Evolutionary conservation across 2,113 vertebrate genomes (phyloP).

Genomic region (Ginglymostoma cirratum): DNA sequence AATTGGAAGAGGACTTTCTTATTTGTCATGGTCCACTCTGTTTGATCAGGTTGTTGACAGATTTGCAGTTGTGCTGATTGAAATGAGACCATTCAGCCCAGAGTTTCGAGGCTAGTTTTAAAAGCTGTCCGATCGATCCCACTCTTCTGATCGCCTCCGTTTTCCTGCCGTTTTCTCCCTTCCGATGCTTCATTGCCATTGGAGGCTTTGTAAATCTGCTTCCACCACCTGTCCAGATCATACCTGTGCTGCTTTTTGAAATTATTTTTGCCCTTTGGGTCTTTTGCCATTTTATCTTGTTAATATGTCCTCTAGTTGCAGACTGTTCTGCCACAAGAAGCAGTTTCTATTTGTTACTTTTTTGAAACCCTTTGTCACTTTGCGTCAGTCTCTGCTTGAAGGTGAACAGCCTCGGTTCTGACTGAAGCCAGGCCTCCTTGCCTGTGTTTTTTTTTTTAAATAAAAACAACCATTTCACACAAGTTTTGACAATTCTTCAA

Average conservation of each 20-base stretch:
- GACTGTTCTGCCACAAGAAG: not conserved
- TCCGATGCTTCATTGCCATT: not conserved
- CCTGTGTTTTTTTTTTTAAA: too few relatives aligned
- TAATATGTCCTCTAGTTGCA: not conserved
- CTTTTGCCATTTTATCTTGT: not conserved
- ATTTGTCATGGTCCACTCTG: too few relatives aligned
- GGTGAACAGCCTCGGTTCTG: too few relatives aligned
- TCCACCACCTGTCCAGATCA: not conserved
- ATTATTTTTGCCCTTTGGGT: not conserved
- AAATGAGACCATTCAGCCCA: not conserved
- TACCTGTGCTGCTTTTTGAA: not conserved
- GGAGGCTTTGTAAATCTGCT: not conserved
- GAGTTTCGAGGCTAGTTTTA: not conserved
- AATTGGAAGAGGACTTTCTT: not conserved
- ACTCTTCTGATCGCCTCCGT: too few relatives aligned
- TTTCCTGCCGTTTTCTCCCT: too few relatives aligned
- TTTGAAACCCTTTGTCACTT: not conserved
- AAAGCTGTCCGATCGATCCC: too few relatives aligned
- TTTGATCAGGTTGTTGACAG: not conserved
- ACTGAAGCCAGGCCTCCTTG: too few relatives aligned
- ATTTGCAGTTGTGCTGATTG: not conserved
- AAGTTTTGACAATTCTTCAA: too few relatives aligned
- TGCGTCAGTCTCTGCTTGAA: not conserved
- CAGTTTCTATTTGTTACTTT: not conserved
- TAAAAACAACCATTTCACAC: too few relatives aligned